A percentile compares a stretch with the other conserved stretches of the same genome.
phyloP scores from a whole-genome alignment of 1,140 invertebrate species.

The Portunus trituberculatus region DNA sequence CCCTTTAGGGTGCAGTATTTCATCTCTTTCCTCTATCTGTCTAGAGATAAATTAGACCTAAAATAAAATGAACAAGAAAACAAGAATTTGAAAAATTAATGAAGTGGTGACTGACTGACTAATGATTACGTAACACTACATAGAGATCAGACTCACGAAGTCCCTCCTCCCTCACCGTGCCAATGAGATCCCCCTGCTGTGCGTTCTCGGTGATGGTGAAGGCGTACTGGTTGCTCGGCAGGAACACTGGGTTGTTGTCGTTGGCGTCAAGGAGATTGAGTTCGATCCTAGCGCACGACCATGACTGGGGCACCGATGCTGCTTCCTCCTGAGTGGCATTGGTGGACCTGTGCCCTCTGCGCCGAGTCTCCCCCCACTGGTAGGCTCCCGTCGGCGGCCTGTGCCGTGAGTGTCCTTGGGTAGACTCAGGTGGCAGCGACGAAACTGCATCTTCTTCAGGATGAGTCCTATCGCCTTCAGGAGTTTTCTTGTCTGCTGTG shows the following conservation, averaged over 20 bases:
- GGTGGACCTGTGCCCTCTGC: not conserved
- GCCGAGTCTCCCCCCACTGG: not conserved
- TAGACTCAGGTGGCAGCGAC: not conserved
- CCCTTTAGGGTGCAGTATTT: no score
- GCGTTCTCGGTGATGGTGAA: conserved; percentile 95
- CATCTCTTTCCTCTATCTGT: no score
- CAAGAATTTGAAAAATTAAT: no score
- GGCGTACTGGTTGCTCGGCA: conserved; percentile 91
- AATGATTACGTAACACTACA: not conserved
- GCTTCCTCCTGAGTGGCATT: not conserved
- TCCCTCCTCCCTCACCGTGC: conserved; percentile 55
- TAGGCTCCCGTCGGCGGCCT: not conserved
- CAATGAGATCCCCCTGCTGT: conserved; percentile 88
- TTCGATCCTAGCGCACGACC: conserved; percentile 78
- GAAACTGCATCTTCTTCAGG: not conserved
- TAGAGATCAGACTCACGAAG: not conserved
- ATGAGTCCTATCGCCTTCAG: not conserved
- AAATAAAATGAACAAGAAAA: no score
- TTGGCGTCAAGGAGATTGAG: conserved; percentile 76
- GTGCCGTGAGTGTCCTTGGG: not conserved
- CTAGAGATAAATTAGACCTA: no score
- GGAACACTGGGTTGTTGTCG: conserved; percentile 77
- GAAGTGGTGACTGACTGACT: no score
- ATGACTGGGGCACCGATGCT: not conserved
- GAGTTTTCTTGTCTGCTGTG: not conserved